These are phyloP conservation scores for Ganaspis sp. DNA, from an alignment of 1,140 invertebrate species.

Conservation along the genomic window DNA sequence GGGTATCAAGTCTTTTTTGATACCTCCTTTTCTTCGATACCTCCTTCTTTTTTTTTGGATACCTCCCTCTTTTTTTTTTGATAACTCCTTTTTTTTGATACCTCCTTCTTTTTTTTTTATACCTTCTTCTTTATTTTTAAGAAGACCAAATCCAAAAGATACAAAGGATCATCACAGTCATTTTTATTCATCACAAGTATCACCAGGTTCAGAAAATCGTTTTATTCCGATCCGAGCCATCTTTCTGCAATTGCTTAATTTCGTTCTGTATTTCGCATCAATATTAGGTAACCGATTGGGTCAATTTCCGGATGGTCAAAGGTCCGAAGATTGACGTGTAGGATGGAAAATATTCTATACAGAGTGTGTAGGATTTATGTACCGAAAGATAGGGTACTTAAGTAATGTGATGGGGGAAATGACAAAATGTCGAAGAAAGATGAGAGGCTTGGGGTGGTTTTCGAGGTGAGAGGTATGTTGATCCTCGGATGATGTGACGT, in stretches of 20 bases:
- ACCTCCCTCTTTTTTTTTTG: too few species aligned
- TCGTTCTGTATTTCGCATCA: background rate
- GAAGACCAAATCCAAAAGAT: too few species aligned
- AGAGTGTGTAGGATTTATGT: conserved; percentile 37
- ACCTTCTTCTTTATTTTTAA: too few species aligned
- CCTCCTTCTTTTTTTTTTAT: too few species aligned
- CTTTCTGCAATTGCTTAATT: conserved; percentile 2
- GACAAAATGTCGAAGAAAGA: conserved; percentile 45
- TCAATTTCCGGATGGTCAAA: conserved; percentile 30
- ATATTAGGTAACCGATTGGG: conserved; percentile 39
- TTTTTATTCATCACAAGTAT: too few species aligned
- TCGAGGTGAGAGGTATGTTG: conserved; percentile 61
- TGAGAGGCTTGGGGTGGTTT: conserved; percentile 50
- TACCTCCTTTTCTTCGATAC: too few species aligned
- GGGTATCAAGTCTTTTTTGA: too few species aligned
- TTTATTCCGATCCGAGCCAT: too few species aligned
- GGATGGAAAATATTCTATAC: conserved; percentile 56
- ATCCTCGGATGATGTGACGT: conserved; percentile 70
- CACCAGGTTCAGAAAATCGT: too few species aligned
- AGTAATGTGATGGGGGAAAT: conserved; percentile 50
- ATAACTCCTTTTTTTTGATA: too few species aligned
- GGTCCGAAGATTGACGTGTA: conserved; percentile 27
- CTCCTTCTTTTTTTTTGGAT: too few species aligned
- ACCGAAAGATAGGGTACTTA: conserved; percentile 56
- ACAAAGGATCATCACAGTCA: too few species aligned